These are phyloP conservation scores for Temnothorax longispinosus DNA, from an alignment of 1,140 invertebrate species.

Conservation along the genomic window DNA sequence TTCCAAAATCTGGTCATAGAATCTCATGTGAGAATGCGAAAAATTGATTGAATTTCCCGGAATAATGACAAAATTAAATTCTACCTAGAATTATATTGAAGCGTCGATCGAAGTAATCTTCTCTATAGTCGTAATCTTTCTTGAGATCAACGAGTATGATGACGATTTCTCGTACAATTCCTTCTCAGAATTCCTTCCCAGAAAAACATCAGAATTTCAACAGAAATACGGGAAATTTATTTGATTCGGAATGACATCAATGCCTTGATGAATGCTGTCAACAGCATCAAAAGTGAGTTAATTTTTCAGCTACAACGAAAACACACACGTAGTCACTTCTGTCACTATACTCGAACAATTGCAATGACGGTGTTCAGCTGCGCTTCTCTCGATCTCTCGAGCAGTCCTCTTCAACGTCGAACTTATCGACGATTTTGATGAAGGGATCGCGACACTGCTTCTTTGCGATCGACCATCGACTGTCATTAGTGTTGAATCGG, in stretches of 20 bases:
- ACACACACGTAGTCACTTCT: not conserved
- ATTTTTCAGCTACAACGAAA: not conserved
- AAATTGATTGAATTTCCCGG: conserved; percentile 30
- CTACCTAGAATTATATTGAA: not conserved
- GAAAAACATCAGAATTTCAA: not conserved
- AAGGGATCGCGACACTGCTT: not conserved
- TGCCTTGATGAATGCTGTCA: not conserved
- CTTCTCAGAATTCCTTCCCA: not conserved
- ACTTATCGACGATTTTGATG: not conserved
- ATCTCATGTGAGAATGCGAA: not conserved
- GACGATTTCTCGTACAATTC: not conserved
- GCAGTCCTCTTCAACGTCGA: not conserved
- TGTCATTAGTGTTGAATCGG: not conserved
- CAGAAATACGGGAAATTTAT: not conserved
- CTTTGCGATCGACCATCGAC: not conserved
- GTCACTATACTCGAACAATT: not conserved
- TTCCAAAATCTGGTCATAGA: not conserved
- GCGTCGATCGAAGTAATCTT: not conserved
- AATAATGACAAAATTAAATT: not conserved
- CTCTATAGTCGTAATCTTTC: not conserved
- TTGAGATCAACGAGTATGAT: not conserved
- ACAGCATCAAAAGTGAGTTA: not conserved
- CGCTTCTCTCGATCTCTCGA: not conserved
- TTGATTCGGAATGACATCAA: conserved; percentile 5
- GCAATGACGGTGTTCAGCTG: not conserved